These are phyloP conservation scores for Pionites leucogaster DNA, from an alignment of 2,113 vertebrate species.

Conservation along the genomic window DNA sequence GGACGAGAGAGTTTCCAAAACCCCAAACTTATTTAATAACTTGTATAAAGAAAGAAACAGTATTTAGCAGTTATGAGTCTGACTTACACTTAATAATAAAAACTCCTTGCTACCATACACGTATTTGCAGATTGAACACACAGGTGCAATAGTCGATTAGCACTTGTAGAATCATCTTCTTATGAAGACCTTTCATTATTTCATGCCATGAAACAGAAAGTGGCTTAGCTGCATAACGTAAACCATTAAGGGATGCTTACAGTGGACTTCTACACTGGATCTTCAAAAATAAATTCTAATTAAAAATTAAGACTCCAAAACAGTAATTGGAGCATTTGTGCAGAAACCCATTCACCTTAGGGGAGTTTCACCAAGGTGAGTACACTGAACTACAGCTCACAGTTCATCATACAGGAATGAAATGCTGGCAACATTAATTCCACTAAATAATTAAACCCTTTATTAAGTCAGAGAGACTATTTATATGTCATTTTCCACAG, in stretches of 20 bases:
- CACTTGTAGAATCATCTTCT: background rate
- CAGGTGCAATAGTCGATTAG: background rate
- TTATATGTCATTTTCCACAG: background rate
- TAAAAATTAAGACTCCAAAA: background rate
- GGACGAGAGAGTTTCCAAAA: background rate
- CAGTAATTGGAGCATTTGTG: background rate
- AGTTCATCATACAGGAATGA: background rate
- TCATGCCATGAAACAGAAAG: background rate
- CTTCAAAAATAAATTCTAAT: background rate
- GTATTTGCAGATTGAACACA: background rate
- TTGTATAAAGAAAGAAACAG: background rate
- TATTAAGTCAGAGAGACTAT: background rate
- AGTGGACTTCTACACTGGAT: background rate
- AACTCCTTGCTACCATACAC: background rate
- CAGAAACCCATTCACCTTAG: background rate
- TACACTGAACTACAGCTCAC: fast-evolving
- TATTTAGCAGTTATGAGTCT: background rate
- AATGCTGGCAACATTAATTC: background rate
- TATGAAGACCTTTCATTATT: background rate
- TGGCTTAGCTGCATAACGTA: background rate
- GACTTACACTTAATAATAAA: background rate
- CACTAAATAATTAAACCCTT: background rate
- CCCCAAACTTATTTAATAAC: background rate
- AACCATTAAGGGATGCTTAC: background rate
- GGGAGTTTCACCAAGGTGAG: background rate